Conservation (phyloP, 2,113 vertebrate species). For the Phylloscopus trochilus region DNA sequence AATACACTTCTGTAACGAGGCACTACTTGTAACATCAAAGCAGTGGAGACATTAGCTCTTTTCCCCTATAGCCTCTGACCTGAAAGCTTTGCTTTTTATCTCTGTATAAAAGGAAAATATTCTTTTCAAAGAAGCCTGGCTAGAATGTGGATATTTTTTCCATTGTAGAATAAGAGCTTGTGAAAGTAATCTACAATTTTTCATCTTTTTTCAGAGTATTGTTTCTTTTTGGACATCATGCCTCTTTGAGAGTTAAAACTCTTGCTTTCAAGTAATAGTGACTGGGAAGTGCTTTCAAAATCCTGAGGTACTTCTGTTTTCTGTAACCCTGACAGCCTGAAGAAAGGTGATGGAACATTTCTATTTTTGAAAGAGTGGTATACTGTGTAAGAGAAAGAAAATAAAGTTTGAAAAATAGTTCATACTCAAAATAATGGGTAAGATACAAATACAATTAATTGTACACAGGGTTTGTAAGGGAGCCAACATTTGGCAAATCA, state of each 20-base stretch:
- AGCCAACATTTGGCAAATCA: neutral
- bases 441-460: neutral
- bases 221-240: slow-evolving; percentile 45
- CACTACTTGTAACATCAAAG: slow-evolving; percentile 92
- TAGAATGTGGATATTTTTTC: slow-evolving; percentile 51
- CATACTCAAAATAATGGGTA: neutral
- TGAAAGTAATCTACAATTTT: slow-evolving; percentile 63
- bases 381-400: slow-evolving; percentile 30
- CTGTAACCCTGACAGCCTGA: slow-evolving; percentile 7
- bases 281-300: slow-evolving; percentile 54
- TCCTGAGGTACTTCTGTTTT: slow-evolving; percentile 40
- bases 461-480: neutral
- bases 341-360: neutral
- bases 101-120: slow-evolving; percentile 74
- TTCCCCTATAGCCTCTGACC: slow-evolving; percentile 68
- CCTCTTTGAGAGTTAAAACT: slow-evolving; percentile 43
- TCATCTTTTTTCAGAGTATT: slow-evolving; percentile 53
- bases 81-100: slow-evolving; percentile 78
- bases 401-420: neutral
- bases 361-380: neutral
- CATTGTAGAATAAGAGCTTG: slow-evolving; percentile 51
- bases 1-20: slow-evolving; percentile 78
- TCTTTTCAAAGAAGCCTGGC: slow-evolving; percentile 66
- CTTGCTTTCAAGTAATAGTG: slow-evolving; percentile 74
- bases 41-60: slow-evolving; percentile 72